phyloP scores from a whole-genome alignment of 2,888 invertebrate genomes.

The Cosmia trapezina region DNA sequence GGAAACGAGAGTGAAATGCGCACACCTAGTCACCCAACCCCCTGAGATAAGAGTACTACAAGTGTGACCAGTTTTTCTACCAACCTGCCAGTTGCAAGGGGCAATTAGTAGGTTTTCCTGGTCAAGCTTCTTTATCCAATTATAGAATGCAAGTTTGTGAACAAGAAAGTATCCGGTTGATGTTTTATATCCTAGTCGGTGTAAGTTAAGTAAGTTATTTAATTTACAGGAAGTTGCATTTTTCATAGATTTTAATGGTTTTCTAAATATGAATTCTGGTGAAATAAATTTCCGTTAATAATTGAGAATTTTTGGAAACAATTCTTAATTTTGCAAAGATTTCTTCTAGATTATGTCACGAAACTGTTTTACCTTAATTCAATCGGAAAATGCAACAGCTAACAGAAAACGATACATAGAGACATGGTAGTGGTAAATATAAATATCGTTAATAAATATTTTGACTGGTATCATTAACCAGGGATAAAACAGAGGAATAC shows the following conservation, averaged over 20 bases:
- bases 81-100: conserved; percentile 43
- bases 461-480: too few species aligned
- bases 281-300: neutral
- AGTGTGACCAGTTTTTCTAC: conserved; percentile 59
- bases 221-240: neutral
- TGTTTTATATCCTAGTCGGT: conserved; percentile 42
- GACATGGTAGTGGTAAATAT: too few species aligned
- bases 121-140: conserved; percentile 67
- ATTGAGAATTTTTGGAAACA: neutral
- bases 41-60: conserved; percentile 53
- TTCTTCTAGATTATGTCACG: neutral
- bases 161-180: conserved; percentile 49
- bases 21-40: conserved; percentile 67
- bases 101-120: conserved; percentile 73
- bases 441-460: too few species aligned
- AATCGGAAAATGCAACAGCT: neutral
- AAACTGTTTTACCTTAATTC: neutral
- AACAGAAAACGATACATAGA: too few species aligned
- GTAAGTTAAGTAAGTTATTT: conserved; percentile 12
- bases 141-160: conserved; percentile 48
- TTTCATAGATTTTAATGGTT: neutral
- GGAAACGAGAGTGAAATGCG: conserved; percentile 78
- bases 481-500: too few species aligned
- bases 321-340: neutral
- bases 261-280: neutral